Evolutionary conservation across 2,888 invertebrate genomes (phyloP), one percentile per base, ranked within the genome.

Genomic region (Sphaerophoria rueppellii): DNA sequence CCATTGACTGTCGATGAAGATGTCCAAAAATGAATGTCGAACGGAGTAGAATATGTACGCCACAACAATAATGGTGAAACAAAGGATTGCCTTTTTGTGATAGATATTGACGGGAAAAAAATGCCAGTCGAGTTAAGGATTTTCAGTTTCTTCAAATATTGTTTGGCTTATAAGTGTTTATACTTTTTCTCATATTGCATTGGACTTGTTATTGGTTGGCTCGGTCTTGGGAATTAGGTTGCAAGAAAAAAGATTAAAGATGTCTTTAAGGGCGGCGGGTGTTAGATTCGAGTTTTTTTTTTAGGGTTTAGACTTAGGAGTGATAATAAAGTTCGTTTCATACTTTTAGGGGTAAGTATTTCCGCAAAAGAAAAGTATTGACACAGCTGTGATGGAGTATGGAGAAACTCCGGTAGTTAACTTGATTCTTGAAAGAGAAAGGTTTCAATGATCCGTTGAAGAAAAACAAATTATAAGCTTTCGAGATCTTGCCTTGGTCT

Each of bases 1-100:
- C 80, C 76, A 76, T 80, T 85, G 83, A 72, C 71, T 80, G 72
- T 80, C 83, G 80, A 80, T 85, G 83, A 76, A 80, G 83, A 85
- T 85, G 80, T 76, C 83, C 80, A 58, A 80, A 85, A 69, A 67
- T 69, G 83, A 80, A 76, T 76, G 71, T 80, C 72, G 80, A 24
- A 24, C 24, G 24, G 69, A 72, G 43, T 55, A 48, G 40, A 69
- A 6, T 37, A 34, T 63, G 32, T 46, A 57, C 43, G 48, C 60
- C 57, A 50, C 60, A 52, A 55, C 58, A 76, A 72, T 80, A 80
- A 74, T 69, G 67, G 55, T 72, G 69, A 72, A 80, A 83, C 80
- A 80, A 80, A 85, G 61, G 81, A 69, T 82, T 67, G 43, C 40
- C 60, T 75, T 43, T 60, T 76, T 65, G 43, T 77, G 50, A n/a